phyloP scores from a whole-genome alignment of 2,888 invertebrate genomes.

The Aquatica leii region DNA sequence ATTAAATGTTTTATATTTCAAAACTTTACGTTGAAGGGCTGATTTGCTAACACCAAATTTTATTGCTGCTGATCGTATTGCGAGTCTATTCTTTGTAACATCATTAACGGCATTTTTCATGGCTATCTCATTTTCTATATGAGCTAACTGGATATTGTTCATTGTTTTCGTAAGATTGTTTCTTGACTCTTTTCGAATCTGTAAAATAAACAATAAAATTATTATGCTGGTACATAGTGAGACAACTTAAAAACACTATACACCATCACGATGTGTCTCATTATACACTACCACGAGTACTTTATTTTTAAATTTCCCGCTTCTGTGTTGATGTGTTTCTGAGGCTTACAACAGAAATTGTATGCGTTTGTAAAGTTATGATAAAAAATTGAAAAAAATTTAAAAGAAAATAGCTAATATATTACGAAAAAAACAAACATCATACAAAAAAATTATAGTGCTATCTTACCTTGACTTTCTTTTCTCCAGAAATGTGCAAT shows the following conservation, averaged over 20 bases:
- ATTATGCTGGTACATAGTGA: conserved; percentile 9
- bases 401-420: no score
- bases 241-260: conserved; percentile 11
- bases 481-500: background rate
- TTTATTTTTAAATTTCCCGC: conserved; percentile 10
- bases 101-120: conserved; percentile 6
- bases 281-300: conserved; percentile 4
- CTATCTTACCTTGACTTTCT: background rate
- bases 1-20: conserved; percentile 10
- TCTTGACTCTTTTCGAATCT: background rate
- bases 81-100: conserved; percentile 4
- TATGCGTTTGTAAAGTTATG: no score
- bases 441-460: background rate
- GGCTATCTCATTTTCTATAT: conserved; percentile 1
- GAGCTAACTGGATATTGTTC: conserved; percentile 3
- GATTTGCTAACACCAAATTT: conserved; percentile 14
- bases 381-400: no score
- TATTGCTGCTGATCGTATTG: conserved; percentile 11
- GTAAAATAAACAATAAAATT: background rate
- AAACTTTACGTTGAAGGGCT: conserved; percentile 11
- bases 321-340: no score
- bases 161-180: background rate
- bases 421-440: background rate
- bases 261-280: conserved; percentile 4
- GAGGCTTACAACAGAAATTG: no score